Evolutionary conservation across 2,113 vertebrate species (phyloP), one percentile per base, ranked within the genome.

Genomic region (Platichthys stellatus): DNA sequence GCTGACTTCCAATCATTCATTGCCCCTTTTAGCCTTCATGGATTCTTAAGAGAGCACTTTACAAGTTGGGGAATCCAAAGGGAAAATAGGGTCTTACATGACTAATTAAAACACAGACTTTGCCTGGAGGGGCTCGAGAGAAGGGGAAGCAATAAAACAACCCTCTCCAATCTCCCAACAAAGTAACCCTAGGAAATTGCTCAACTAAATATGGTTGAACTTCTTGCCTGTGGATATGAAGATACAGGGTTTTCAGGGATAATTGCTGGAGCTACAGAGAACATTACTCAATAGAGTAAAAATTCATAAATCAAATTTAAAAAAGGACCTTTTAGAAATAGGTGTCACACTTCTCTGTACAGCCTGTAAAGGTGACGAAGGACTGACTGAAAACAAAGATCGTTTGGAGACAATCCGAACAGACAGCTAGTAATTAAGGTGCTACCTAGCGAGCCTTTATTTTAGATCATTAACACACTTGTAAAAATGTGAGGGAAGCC

Each of bases 1-100:
- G 63, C 85, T 82, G 86, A 90, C 90, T 93, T 92, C 88, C 91
- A 92, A 93, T 93, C 88, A 85, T 79, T 84, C 80, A 88, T 77
- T 89, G 89, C 74, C 81, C 87, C 76, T 93, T 93, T 92, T 90
- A 89, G 88, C 91, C 84, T 81, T 85, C 80, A 68, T 63, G 74
- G 85, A 87, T 82, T 81, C 76, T 85, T 87, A 82, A 84, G 79
- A 86, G 76, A 86, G 75, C 65, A 73, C 74, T 84, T 88, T 88
- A 90, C 85, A 89, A 90, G 86, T 90, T 81, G 66, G 66, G 81
- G 81, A 80, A 89, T 86, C 81, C 65, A 74, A 83, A 75, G 83
- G 69, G 87, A 89, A 89, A 91, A 88, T 71, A 59, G 76, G 81
- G 80, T 81, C 76, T 86, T 83, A 88, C 78, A 79, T 28, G 59